phyloP scores from a whole-genome alignment of 2,888 invertebrate genomes.

The Paralinhomoeus sp. region DNA sequence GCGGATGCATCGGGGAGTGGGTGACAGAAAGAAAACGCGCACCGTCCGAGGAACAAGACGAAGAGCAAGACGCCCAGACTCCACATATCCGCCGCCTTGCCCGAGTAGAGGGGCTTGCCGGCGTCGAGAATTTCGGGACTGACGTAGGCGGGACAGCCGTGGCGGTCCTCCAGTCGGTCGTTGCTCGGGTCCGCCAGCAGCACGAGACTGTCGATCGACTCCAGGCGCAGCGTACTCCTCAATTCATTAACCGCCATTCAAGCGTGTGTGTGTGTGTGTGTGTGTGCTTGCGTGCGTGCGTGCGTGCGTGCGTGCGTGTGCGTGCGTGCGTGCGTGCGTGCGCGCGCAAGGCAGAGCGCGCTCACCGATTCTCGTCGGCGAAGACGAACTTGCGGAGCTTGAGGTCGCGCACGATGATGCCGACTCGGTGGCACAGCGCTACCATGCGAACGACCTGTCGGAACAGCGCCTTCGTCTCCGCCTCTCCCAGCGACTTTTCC shows the following conservation, averaged over 20 bases:
- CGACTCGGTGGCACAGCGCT: conserved; percentile 67
- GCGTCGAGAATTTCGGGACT: conserved; percentile 58
- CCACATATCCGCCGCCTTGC: conserved; percentile 61
- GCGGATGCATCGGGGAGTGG: too few relatives aligned
- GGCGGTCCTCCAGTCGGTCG: conserved; percentile 60
- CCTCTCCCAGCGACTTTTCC: background rate
- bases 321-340: too few relatives aligned
- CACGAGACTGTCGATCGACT: conserved; percentile 69
- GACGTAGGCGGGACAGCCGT: conserved; percentile 80
- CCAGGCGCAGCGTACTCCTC: conserved; percentile 61
- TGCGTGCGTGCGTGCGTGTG: too few relatives aligned
- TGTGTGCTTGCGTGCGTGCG: too few relatives aligned
- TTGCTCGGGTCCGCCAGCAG: conserved; percentile 51
- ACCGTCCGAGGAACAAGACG: conserved; percentile 62
- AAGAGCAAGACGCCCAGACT: conserved; percentile 70
- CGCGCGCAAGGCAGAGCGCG: too few relatives aligned
- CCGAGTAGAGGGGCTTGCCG: background rate
- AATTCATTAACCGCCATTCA: too few relatives aligned
- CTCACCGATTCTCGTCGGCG: too few relatives aligned
- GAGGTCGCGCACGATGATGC: conserved; percentile 76
- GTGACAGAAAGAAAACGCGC: background rate
- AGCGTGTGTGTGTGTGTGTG: too few relatives aligned
- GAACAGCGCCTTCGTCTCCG: conserved; percentile 36
- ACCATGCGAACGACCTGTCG: conserved; percentile 74
- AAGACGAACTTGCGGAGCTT: conserved; percentile 90